phyloP scores from a whole-genome alignment of 1,140 invertebrate genomes.

The Gonatopus flavifemur region DNA sequence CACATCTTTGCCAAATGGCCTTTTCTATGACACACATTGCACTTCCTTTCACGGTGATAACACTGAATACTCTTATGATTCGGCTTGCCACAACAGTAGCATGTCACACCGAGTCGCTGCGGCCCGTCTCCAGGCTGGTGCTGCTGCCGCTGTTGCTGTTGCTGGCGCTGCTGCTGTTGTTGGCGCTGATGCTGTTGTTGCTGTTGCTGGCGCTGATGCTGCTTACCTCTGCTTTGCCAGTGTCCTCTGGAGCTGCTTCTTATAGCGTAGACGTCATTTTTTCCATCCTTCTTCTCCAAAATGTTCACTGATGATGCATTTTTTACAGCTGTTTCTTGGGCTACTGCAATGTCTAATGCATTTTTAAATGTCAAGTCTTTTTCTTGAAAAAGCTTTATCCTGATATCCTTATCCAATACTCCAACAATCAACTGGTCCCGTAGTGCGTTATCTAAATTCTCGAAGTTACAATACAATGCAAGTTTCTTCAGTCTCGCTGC shows the following conservation, averaged over 20 bases:
- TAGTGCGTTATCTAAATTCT: slow-evolving; percentile 5
- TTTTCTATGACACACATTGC: neutral
- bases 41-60: neutral
- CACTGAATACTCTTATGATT: neutral
- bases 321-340: slow-evolving; percentile 5
- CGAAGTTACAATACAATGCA: neutral
- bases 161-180: neutral
- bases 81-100: slow-evolving; percentile 9
- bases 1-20: slow-evolving; percentile 6
- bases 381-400: slow-evolving; percentile 8
- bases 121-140: neutral
- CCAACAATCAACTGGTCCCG: slow-evolving; percentile 10
- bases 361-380: slow-evolving; percentile 7
- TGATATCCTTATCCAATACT: neutral
- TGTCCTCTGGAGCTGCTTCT: neutral
- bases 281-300: slow-evolving; percentile 1
- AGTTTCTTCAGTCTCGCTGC: slow-evolving; percentile 7
- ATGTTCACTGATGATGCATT: slow-evolving; percentile 1
- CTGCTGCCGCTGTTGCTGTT: neutral
- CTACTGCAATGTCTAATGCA: slow-evolving; percentile 2
- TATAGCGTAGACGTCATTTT: neutral
- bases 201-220: neutral
- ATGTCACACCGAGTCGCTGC: no score
- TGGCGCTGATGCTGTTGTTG: no score
- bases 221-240: neutral